A percentile compares a stretch with the other conserved stretches of the same genome.
phyloP scores from a whole-genome alignment of 2,797 vertebrate species.

The Botia kubotai region DNA sequence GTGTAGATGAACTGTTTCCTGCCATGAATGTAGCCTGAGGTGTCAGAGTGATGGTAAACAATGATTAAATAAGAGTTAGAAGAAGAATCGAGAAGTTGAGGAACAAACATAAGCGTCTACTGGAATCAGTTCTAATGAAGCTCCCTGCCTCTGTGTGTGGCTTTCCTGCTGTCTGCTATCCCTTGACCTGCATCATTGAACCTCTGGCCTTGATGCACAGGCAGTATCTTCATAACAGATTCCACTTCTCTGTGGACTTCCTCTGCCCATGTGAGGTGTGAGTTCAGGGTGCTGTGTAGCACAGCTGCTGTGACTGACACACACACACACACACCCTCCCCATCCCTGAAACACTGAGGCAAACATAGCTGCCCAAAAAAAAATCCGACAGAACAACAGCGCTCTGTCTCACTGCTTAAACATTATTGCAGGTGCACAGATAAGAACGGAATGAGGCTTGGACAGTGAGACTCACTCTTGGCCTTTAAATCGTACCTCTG shows the following conservation, averaged over 20 bases:
- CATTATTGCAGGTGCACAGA: constrained; percentile 58
- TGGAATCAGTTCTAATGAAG: neutral
- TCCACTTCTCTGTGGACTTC: constrained; percentile 40
- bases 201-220: constrained; percentile 55
- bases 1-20: too few relatives aligned
- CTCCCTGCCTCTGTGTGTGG: constrained; percentile 27
- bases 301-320: constrained; percentile 53
- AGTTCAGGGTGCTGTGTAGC: constrained; percentile 40
- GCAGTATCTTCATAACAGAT: constrained; percentile 56
- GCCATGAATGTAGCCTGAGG: too few relatives aligned
- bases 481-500: neutral
- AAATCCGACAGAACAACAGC: constrained; percentile 42
- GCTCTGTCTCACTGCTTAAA: constrained; percentile 48
- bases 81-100: neutral
- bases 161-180: constrained; percentile 33
- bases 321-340: constrained; percentile 18
- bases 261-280: constrained; percentile 36
- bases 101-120: neutral
- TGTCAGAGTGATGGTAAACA: too few relatives aligned
- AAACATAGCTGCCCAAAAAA: constrained; percentile 38
- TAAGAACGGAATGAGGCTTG: constrained; percentile 33
- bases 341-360: constrained; percentile 39
- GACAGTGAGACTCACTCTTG: constrained; percentile 1
- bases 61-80: too few relatives aligned
- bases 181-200: constrained; percentile 61